Conservation (phyloP, 2,113 vertebrate species). For the Malurus elegans region DNA sequence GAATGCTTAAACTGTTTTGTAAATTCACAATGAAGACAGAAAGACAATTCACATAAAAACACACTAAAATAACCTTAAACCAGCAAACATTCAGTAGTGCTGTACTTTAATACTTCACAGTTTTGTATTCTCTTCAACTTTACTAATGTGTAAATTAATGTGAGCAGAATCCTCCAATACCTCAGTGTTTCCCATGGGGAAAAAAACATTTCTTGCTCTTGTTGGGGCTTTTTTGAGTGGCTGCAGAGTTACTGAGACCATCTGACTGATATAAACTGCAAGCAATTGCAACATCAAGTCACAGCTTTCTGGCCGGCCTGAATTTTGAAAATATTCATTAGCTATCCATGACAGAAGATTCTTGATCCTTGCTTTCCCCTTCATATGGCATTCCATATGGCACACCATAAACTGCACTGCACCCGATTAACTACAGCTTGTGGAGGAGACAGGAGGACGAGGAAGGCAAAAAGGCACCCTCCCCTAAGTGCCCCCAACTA, state of each 20-base stretch:
- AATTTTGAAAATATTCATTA: conserved; percentile 14
- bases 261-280: background rate
- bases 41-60: background rate
- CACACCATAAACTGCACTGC: background rate
- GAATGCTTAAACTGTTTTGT: background rate
- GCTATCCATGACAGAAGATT: background rate
- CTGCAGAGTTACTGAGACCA: background rate
- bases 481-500: background rate
- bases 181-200: rapidly evolving
- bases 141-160: background rate
- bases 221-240: background rate
- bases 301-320: background rate
- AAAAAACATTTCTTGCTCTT: background rate
- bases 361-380: background rate
- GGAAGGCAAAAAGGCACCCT: background rate
- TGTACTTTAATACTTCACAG: background rate
- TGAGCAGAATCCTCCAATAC: background rate
- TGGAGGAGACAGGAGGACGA: background rate
- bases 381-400: background rate
- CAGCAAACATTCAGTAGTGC: background rate
- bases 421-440: background rate
- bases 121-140: background rate
- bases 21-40: background rate
- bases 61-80: background rate
- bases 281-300: background rate